These are phyloP conservation scores for Lycaon pictus DNA, from an alignment of 2,113 vertebrate genomes.

Conservation along the genomic window DNA sequence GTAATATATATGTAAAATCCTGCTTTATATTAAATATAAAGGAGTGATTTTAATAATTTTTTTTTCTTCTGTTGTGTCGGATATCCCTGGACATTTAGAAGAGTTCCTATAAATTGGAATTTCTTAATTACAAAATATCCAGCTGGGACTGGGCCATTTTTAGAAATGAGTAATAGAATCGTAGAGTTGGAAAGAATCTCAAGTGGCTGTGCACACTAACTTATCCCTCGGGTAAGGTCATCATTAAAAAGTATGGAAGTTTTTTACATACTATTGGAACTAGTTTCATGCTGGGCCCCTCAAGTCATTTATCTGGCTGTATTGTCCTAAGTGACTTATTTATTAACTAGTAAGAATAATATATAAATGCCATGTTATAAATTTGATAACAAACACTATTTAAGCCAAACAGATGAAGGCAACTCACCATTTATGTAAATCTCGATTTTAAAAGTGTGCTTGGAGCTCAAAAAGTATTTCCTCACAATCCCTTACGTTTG, in stretches of 20 bases:
- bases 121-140: slow-evolving; percentile 55
- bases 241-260: neutral
- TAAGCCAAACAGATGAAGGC: slow-evolving; percentile 11
- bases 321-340: neutral
- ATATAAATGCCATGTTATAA: neutral
- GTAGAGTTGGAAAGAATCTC: slow-evolving; percentile 36
- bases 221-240: slow-evolving; percentile 7
- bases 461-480: neutral
- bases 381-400: neutral
- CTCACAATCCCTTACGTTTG: neutral
- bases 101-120: slow-evolving; percentile 48
- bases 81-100: neutral
- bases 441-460: neutral
- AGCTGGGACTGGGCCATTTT: slow-evolving; percentile 48
- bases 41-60: neutral
- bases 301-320: neutral
- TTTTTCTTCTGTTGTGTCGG: neutral
- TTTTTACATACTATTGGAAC: neutral
- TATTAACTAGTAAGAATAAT: neutral
- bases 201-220: neutral
- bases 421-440: neutral
- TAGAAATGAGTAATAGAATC: slow-evolving; percentile 46
- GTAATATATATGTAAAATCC: neutral
- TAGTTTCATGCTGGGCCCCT: neutral
- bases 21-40: slow-evolving; percentile 1